Evolutionary conservation across 2,113 vertebrate species (phyloP).

Genomic region (Rhadina sibilatrix): DNA sequence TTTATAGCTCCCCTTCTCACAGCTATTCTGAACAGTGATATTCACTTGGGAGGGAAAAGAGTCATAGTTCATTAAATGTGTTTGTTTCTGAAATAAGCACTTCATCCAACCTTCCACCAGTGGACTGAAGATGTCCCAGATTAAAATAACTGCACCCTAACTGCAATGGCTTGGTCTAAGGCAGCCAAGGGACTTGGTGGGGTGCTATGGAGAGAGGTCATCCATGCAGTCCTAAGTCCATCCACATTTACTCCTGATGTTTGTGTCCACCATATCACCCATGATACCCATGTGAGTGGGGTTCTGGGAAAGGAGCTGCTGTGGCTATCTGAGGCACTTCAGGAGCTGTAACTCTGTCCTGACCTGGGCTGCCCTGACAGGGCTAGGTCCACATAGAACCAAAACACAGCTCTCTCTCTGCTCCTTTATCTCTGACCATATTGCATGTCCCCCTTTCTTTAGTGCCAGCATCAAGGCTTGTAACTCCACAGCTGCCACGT

Average conservation of each 20-base stretch:
- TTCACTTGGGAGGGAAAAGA: background rate
- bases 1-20: background rate
- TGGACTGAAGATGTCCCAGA: fast-evolving
- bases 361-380: background rate
- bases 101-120: background rate
- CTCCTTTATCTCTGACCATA: background rate
- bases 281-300: fast-evolving
- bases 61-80: background rate
- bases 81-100: background rate
- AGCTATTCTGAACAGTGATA: background rate
- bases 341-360: background rate
- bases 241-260: background rate
- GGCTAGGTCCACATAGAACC: background rate
- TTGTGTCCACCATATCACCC: background rate
- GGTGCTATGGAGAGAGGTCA: background rate
- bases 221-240: background rate
- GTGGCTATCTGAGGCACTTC: background rate
- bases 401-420: background rate
- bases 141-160: background rate
- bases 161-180: background rate
- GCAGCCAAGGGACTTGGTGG: fast-evolving
- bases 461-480: background rate
- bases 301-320: background rate
- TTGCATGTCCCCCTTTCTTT: background rate
- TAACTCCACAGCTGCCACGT: too few species aligned